Evolutionary conservation across 2,797 vertebrate species (phyloP), one percentile per base, ranked within the genome.

Genomic region (Enteromius anoplus): DNA sequence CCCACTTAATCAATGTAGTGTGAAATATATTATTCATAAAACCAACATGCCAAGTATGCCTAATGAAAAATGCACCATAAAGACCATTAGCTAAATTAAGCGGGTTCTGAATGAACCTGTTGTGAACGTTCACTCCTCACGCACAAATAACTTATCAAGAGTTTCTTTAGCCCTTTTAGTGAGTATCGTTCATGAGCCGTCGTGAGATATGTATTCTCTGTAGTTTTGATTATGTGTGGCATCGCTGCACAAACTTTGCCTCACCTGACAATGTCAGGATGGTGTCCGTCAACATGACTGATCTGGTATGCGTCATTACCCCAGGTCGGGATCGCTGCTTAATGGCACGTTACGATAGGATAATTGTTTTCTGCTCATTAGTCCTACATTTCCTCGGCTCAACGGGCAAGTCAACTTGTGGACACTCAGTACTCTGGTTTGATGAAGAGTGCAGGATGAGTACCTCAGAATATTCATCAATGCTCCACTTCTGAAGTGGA

Each of bases 21-120:
- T 87, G 85, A 88, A 88, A 90, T 89, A 84, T 87, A 86, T 86
- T 88, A 90, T 89, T 89, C 66, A 88, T 77, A 87, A 88, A 87
- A 84, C 47, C 68, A 88, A 87, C 82, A 84, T 86, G 69, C 65
- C 40, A 88, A 88, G 86, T 81, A 75, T 80, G 83, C 73, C 86
- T 88, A 69, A 79, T 87, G 58, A 89, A 85, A 88, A 86, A 85
- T 87, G 55, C 75, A 78, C 37, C 75, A 82, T 75, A 68, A 88
- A 87, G 40, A 78, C 86, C 85, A 88, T 87, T 87, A 87, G 37
- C 73, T 78, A 81, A 89, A 86, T 83, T 64, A 84, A 58, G 83
- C 49, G 42, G 17, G 62, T 80, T 76, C 80, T 85, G 65, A 79
- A 45, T 45, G 26, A 86, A 83, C 15, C 23, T 80, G 42, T 83